These are phyloP conservation scores for Dermatophagoides farinae DNA, from an alignment of 1,140 invertebrate species.

Conservation along the genomic window DNA sequence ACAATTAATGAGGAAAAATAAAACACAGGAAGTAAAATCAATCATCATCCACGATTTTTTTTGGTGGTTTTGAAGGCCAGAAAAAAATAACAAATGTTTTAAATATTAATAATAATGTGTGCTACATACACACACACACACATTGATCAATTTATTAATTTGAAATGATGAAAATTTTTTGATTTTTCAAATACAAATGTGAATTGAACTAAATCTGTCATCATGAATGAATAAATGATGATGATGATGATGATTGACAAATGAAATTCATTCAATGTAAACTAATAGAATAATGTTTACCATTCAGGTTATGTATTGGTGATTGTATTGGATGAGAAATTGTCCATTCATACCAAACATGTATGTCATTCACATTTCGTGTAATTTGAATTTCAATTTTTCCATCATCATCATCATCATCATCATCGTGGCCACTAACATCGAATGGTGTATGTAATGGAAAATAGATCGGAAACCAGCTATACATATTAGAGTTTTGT, in stretches of 20 bases:
- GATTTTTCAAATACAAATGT: background rate
- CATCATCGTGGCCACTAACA: conserved; percentile 32
- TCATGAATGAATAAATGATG: too few relatives aligned
- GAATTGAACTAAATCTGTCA: background rate
- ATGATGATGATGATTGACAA: background rate
- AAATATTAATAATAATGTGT: too few relatives aligned
- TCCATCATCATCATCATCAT: conserved; percentile 34
- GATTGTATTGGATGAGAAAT: conserved; percentile 41
- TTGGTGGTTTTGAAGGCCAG: too few relatives aligned
- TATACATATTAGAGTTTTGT: conserved; percentile 74
- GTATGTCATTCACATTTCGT: conserved; percentile 44
- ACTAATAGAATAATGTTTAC: conserved; percentile 48
- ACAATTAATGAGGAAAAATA: too few relatives aligned
- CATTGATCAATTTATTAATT: too few relatives aligned
- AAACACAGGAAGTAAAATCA: too few relatives aligned
- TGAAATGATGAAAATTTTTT: too few relatives aligned
- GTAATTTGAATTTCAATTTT: conserved; percentile 63
- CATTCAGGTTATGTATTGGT: conserved; percentile 56
- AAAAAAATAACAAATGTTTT: too few relatives aligned
- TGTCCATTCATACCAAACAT: conserved; percentile 94
- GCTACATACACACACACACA: too few relatives aligned
- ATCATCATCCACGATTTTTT: too few relatives aligned
- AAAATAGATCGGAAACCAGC: conserved; percentile 92
- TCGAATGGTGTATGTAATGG: conserved; percentile 62
- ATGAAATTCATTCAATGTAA: conserved; percentile 17